phyloP scores from a whole-genome alignment of 2,113 vertebrate species.

The Murina feae region DNA sequence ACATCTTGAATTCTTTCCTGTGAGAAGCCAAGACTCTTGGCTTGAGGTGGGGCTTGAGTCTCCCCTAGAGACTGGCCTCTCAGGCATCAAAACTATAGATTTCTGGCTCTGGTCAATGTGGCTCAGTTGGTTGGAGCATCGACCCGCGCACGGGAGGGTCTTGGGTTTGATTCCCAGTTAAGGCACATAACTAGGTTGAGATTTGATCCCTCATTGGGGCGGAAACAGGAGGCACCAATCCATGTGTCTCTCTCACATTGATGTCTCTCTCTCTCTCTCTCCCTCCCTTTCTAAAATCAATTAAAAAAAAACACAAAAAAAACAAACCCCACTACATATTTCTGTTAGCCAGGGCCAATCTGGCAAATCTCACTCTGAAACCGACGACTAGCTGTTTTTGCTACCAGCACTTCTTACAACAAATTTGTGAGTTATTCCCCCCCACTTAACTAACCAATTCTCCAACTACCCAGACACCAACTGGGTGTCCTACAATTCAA shows the following conservation, averaged over 20 bases:
- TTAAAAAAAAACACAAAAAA: background rate
- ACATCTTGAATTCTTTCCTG: background rate
- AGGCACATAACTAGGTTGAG: background rate
- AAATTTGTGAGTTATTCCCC: background rate
- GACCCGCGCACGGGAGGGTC: background rate
- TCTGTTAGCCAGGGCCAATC: background rate
- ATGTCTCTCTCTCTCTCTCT: background rate
- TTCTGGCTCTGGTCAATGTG: background rate
- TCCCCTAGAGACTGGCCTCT: background rate
- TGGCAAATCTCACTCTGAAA: background rate
- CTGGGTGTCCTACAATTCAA: background rate
- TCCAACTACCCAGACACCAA: background rate
- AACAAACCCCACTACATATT: background rate
- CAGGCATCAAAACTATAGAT: background rate
- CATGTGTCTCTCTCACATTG: background rate
- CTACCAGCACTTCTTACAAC: background rate
- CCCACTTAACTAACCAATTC: background rate
- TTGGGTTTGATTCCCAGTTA: background rate
- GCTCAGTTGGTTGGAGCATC: background rate
- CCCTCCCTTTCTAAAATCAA: background rate
- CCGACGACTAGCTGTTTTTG: background rate
- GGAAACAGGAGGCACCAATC: background rate
- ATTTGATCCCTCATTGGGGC: background rate
- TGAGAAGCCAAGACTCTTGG: background rate
- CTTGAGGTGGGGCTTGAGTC: background rate